Conservation (phyloP, 2,113 vertebrate species). For the Mesoclemmys tuberculata region DNA sequence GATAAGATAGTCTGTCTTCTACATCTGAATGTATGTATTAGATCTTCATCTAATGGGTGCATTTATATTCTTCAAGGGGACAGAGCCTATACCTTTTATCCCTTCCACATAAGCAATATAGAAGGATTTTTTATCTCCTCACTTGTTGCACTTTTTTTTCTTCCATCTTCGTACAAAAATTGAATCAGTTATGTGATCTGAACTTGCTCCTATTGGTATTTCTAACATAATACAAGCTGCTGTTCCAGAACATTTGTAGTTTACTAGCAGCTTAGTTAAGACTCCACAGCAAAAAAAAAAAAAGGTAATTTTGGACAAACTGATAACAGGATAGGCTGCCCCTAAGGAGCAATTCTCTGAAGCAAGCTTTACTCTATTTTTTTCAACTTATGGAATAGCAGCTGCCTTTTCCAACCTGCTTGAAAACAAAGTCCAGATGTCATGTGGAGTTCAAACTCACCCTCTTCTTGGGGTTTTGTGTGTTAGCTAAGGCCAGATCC, state of each 20-base stretch:
- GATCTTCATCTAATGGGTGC: neutral
- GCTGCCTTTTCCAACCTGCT: neutral
- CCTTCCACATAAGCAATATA: neutral
- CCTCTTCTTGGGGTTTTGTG: neutral
- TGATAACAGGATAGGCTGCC: constrained; percentile 24
- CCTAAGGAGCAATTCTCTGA: neutral
- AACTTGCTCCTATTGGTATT: neutral
- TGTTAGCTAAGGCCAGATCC: neutral
- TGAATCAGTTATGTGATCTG: neutral
- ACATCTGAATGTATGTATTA: neutral
- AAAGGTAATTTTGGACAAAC: neutral
- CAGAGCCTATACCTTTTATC: neutral
- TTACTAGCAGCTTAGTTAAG: constrained; percentile 13
- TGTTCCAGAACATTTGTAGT: neutral
- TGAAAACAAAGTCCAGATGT: constrained; percentile 6
- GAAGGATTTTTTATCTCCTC: neutral
- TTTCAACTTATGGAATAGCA: neutral
- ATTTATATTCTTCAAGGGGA: neutral
- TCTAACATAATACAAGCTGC: accelerated
- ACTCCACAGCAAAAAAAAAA: neutral
- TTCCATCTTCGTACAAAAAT: neutral
- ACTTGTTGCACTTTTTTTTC: neutral
- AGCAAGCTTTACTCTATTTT: constrained; percentile 8
- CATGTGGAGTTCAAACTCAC: neutral
- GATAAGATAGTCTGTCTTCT: neutral